Percentiles rank a stretch among this genome's conserved stretches.
phyloP scores from a whole-genome alignment of 2,888 invertebrate species.

The Physocephala rufipes region DNA sequence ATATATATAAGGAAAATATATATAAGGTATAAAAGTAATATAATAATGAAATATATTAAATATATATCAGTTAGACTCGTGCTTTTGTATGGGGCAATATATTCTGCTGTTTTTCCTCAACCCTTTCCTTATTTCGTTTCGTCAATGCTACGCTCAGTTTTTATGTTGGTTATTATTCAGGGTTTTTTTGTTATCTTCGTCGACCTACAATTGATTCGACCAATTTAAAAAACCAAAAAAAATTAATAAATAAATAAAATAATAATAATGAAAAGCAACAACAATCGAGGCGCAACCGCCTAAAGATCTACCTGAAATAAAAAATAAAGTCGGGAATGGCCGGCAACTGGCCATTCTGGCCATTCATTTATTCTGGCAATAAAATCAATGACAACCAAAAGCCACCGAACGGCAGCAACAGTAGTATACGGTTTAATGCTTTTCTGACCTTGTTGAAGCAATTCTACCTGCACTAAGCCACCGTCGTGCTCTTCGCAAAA shows the following conservation, averaged over 20 bases:
- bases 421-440: conserved; percentile 21
- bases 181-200: neutral
- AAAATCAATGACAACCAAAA: conserved; percentile 21
- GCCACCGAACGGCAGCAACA: neutral
- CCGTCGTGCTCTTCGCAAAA: neutral
- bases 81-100: conserved; percentile 4
- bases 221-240: too few relatives aligned
- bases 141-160: neutral
- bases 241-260: too few relatives aligned
- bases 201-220: too few relatives aligned
- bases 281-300: neutral
- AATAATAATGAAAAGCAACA: neutral
- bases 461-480: conserved; percentile 7
- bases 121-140: neutral
- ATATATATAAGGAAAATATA: too few relatives aligned
- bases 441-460: neutral
- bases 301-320: neutral
- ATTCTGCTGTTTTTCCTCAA: conserved; percentile 5
- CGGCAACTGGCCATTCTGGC: neutral
- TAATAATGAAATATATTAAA: too few relatives aligned
- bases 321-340: too few relatives aligned
- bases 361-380: conserved; percentile 13
- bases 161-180: neutral
- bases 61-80: conserved; percentile 19
- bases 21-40: too few relatives aligned